Evolutionary conservation across 2,888 invertebrate species (phyloP).

Genomic region (Patella depressa): DNA sequence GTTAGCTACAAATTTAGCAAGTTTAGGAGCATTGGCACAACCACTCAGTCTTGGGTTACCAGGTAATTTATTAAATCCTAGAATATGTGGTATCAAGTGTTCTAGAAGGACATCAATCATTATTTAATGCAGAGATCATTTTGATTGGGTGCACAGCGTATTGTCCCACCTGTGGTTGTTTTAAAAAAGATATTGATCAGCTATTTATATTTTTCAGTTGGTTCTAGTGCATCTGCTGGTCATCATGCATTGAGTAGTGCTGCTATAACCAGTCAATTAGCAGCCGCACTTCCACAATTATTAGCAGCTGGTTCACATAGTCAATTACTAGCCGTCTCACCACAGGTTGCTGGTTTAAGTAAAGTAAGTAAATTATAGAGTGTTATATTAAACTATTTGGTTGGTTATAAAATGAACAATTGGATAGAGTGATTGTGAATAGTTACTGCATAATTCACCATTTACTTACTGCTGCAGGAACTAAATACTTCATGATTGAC

Average conservation of each 20-base stretch:
- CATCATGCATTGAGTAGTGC: conserved; percentile 27
- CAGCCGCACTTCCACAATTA: conserved; percentile 58
- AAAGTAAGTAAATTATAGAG: neutral
- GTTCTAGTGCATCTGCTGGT: conserved; percentile 5
- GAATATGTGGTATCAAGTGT: neutral
- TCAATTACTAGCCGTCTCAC: conserved; percentile 70
- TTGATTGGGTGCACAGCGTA: neutral
- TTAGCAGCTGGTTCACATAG: conserved; percentile 67
- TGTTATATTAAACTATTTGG: conserved; percentile 1
- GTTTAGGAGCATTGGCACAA: conserved; percentile 72
- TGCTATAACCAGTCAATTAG: conserved; percentile 57
- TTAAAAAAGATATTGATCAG: neutral
- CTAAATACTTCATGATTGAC: neutral
- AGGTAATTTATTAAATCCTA: neutral
- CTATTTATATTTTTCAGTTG: neutral
- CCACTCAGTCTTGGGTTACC: conserved; percentile 51
- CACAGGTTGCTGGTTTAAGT: conserved; percentile 55
- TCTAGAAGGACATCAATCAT: neutral
- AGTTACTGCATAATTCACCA: neutral
- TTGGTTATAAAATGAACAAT: too few relatives aligned
- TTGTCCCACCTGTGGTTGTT: neutral
- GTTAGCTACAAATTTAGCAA: conserved; percentile 86
- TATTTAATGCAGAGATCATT: neutral
- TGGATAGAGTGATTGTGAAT: too few relatives aligned
- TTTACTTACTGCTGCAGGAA: neutral